Evolutionary conservation across 2,113 vertebrate species (phyloP).

Genomic region (Rhipidura dahli): DNA sequence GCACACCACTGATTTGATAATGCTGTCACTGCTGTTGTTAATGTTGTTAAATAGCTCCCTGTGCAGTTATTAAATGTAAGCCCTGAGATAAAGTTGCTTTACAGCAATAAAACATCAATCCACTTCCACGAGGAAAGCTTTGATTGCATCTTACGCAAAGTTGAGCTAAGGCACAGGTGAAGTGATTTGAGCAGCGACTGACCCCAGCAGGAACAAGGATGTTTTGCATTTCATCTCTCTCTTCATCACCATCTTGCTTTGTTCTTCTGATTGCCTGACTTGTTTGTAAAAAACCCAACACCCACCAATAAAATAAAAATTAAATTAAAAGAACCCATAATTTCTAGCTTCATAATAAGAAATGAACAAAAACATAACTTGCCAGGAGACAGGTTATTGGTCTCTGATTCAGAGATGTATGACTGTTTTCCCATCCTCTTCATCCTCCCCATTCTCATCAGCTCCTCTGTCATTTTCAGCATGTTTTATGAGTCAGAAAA

Average conservation of each 20-base stretch:
- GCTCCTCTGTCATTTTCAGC: not conserved
- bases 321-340: not conserved
- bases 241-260: not conserved
- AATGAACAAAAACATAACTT: not conserved
- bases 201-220: not conserved
- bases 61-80: not conserved
- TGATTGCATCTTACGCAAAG: not conserved
- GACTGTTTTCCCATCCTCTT: not conserved
- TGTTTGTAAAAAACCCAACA: not conserved
- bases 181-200: not conserved
- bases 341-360: not conserved
- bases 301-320: not conserved
- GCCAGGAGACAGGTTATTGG: not conserved
- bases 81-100: not conserved
- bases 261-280: not conserved
- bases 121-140: accelerated
- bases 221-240: not conserved
- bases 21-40: not conserved
- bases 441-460: not conserved
- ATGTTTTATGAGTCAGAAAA: not conserved
- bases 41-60: not conserved
- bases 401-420: not conserved
- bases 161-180: not conserved
- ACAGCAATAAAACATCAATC: not conserved
- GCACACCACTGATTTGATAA: not conserved